These are phyloP conservation scores for Anser brachyrhynchus DNA, from an alignment of 2,113 vertebrate species.

Conservation along the genomic window DNA sequence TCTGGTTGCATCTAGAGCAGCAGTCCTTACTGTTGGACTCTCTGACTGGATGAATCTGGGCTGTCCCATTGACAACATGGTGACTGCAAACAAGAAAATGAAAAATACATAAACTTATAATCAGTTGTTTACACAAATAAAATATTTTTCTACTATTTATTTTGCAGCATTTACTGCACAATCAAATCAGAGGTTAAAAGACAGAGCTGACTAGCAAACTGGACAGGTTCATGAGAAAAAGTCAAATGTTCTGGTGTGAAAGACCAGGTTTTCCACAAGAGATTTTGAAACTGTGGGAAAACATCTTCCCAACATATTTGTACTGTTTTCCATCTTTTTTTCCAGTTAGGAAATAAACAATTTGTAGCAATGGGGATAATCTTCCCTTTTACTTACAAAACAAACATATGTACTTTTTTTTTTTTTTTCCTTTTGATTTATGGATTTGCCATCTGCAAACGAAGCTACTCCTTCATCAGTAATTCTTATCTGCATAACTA, in stretches of 20 bases:
- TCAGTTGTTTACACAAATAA: neutral
- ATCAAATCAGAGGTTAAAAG: neutral
- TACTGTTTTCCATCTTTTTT: neutral
- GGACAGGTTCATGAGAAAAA: neutral
- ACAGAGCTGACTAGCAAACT: neutral
- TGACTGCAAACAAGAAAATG: neutral
- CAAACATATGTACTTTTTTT: fast-evolving
- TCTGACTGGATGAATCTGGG: neutral
- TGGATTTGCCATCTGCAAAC: neutral
- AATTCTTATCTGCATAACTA: neutral
- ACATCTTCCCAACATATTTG: neutral
- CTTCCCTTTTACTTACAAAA: neutral
- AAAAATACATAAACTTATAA: neutral
- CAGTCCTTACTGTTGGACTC: neutral
- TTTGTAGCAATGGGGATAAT: neutral
- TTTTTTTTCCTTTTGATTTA: neutral
- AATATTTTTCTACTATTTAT: neutral
- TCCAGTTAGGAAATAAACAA: neutral
- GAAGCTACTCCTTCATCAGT: neutral
- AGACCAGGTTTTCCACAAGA: neutral
- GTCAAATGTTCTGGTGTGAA: neutral
- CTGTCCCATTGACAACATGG: neutral
- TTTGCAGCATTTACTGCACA: neutral
- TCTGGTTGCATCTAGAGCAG: neutral
- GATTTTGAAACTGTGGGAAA: conserved; percentile 27